These are phyloP conservation scores for Augochlora pura DNA, from an alignment of 1,140 invertebrate species.

Conservation along the genomic window DNA sequence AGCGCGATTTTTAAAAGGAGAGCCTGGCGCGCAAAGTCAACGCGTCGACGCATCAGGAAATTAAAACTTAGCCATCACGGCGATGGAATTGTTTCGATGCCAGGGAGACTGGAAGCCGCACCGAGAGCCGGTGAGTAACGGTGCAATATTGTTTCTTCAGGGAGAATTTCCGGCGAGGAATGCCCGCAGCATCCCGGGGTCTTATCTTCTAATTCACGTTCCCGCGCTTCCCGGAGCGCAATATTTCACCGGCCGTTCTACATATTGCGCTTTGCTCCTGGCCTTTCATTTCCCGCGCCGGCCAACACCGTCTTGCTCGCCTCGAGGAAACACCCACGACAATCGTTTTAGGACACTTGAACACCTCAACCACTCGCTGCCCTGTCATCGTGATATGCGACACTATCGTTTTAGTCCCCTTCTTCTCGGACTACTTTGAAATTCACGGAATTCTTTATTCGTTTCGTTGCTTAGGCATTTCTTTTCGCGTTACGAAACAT, in stretches of 20 bases:
- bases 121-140: not conserved
- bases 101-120: not conserved
- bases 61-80: not conserved
- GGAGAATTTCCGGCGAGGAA: slow-evolving; percentile 10
- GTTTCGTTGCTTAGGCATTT: too few relatives aligned
- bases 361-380: too few relatives aligned
- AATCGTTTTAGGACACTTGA: too few relatives aligned
- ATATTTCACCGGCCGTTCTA: slow-evolving; percentile 23
- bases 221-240: not conserved
- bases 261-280: not conserved
- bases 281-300: not conserved
- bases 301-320: not conserved
- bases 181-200: not conserved
- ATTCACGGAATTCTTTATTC: too few relatives aligned
- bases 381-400: too few relatives aligned
- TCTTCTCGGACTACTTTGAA: too few relatives aligned
- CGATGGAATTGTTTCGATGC: not conserved
- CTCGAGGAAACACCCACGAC: too few relatives aligned
- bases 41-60: not conserved
- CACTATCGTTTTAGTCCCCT: too few relatives aligned
- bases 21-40: too few relatives aligned
- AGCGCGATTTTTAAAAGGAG: too few relatives aligned
- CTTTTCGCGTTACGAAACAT: too few relatives aligned
- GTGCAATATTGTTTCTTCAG: not conserved
- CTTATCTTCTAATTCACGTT: not conserved